phyloP scores from a whole-genome alignment of 1,140 invertebrate genomes.

The Drosophila neocordata region DNA sequence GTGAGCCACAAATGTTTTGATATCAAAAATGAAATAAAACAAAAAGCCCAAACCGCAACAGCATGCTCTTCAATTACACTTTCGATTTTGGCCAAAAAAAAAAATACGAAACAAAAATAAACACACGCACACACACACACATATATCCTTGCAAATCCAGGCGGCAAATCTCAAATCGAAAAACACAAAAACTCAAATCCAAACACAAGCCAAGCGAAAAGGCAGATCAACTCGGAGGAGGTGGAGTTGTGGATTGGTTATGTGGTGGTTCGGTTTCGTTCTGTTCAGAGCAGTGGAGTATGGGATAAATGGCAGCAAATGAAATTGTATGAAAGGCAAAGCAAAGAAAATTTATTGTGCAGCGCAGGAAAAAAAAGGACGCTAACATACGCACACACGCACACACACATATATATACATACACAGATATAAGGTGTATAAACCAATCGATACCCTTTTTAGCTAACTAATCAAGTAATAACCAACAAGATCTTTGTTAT shows the following conservation, averaged over 20 bases:
- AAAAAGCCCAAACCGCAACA: slow-evolving; percentile 67
- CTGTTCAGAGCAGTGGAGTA: background rate
- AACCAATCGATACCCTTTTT: slow-evolving; percentile 34
- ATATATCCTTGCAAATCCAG: slow-evolving; percentile 47
- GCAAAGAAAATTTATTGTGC: slow-evolving; percentile 77
- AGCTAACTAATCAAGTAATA: background rate
- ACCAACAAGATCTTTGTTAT: too few species aligned
- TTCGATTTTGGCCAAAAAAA: slow-evolving; percentile 68
- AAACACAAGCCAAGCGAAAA: slow-evolving; percentile 72
- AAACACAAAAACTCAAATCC: slow-evolving; percentile 75
- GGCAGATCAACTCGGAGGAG: slow-evolving; percentile 37
- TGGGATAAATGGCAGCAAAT: slow-evolving; percentile 58
- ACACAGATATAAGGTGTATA: background rate
- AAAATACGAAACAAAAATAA: slow-evolving; percentile 28
- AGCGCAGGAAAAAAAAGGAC: slow-evolving; percentile 65
- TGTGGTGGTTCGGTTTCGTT: background rate
- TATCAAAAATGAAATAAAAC: slow-evolving; percentile 81
- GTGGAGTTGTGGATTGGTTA: background rate
- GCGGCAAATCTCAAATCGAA: slow-evolving; percentile 75
- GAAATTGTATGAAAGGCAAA: slow-evolving; percentile 81
- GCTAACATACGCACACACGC: slow-evolving; percentile 33
- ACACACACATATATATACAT: slow-evolving; percentile 9
- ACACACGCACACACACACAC: slow-evolving; percentile 12
- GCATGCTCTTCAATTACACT: slow-evolving; percentile 80
- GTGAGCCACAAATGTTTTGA: slow-evolving; percentile 73